phyloP scores from a whole-genome alignment of 2,113 vertebrate species.

The Cyphomyrus discorhynchus region DNA sequence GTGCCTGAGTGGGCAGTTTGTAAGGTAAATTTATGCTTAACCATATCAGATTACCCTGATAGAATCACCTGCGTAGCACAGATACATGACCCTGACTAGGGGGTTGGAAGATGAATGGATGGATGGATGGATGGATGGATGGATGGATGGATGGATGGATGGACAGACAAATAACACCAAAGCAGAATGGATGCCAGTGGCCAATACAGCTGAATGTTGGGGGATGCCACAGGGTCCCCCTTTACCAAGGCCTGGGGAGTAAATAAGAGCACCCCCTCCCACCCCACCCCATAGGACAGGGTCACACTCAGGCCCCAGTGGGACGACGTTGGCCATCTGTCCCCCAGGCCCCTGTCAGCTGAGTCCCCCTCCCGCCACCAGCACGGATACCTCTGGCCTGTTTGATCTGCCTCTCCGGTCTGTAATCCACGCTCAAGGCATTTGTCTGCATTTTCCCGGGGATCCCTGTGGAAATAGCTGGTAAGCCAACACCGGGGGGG shows the following conservation, averaged over 20 bases:
- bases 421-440: conserved; percentile 37
- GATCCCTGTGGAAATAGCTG: conserved; percentile 54
- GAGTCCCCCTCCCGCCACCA: conserved; percentile 11
- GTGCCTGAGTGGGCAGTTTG: background rate
- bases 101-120: background rate
- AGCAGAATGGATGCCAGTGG: background rate
- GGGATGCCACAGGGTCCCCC: background rate
- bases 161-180: background rate
- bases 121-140: too few relatives aligned
- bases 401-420: conserved; percentile 61
- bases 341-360: conserved; percentile 25
- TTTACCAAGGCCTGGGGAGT: background rate
- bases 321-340: conserved; percentile 58
- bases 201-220: background rate
- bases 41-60: background rate
- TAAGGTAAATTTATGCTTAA: background rate
- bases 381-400: conserved; percentile 51
- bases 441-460: conserved; percentile 39
- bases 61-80: background rate
- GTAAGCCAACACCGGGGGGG: conserved; percentile 33
- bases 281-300: conserved; percentile 42
- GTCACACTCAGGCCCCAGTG: conserved; percentile 44
- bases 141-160: background rate
- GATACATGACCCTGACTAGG: background rate
- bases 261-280: conserved; percentile 26